phyloP scores from a whole-genome alignment of 2,113 vertebrate species.

The Hymenochirus boettgeri region DNA sequence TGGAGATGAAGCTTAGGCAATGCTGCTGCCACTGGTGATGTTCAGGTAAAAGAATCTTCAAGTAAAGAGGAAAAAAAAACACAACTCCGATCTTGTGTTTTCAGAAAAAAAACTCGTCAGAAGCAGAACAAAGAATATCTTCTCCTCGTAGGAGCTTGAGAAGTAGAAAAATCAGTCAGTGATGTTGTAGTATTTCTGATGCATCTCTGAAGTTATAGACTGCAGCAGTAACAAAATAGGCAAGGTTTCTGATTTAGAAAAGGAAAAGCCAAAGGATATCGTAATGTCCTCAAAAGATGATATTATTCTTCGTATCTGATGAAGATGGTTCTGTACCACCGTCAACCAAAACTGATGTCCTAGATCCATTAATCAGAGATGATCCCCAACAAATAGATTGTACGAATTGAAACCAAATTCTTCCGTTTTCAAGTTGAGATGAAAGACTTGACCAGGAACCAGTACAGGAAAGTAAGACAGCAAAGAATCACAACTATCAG shows the following conservation, averaged over 20 bases:
- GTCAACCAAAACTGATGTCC: background rate
- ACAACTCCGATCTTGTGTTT: slow-evolving; percentile 31
- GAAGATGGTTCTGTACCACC: background rate
- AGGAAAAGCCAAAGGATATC: background rate
- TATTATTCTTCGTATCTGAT: background rate
- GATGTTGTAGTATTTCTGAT: too few relatives aligned
- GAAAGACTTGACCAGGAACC: background rate
- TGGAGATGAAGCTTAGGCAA: slow-evolving; percentile 34
- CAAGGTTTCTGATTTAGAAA: slow-evolving; percentile 15
- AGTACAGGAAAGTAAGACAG: background rate
- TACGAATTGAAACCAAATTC: background rate
- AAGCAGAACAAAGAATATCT: slow-evolving; percentile 9
- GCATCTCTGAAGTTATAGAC: background rate
- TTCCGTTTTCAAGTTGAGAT: background rate
- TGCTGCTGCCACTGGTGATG: slow-evolving; percentile 20
- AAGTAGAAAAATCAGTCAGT: slow-evolving; percentile 24
- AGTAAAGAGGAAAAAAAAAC: slow-evolving; percentile 4
- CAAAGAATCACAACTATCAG: background rate
- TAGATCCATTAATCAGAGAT: background rate
- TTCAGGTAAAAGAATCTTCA: slow-evolving; percentile 36
- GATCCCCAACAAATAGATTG: background rate
- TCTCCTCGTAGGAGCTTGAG: background rate
- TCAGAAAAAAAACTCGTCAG: slow-evolving; percentile 30
- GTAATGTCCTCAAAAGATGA: background rate
- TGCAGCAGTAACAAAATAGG: background rate